phyloP scores from a whole-genome alignment of 1,140 invertebrate genomes.

The Battus philenor region DNA sequence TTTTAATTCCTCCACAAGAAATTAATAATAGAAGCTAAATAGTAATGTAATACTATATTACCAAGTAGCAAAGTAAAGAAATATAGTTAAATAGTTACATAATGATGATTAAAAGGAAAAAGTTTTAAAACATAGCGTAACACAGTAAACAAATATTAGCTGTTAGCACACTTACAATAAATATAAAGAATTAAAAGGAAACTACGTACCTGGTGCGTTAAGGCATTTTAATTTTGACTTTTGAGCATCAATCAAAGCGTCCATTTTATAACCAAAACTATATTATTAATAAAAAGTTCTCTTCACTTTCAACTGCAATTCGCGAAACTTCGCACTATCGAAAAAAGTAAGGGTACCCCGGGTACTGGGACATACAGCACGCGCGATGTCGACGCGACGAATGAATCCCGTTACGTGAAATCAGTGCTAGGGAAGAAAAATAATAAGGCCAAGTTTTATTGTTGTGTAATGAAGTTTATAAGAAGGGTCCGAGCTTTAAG shows the following conservation, averaged over 20 bases:
- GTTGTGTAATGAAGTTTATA: constrained; percentile 42
- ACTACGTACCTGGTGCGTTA: constrained; percentile 22
- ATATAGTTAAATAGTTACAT: too few relatives aligned
- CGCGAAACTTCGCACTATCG: not conserved
- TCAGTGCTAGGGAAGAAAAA: constrained; percentile 46
- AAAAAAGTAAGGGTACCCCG: constrained; percentile 6
- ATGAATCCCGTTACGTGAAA: constrained; percentile 52
- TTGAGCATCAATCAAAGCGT: constrained; percentile 27
- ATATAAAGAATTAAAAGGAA: too few relatives aligned
- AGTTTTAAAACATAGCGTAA: too few relatives aligned
- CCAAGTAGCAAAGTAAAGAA: too few relatives aligned
- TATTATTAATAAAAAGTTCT: not conserved
- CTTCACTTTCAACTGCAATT: not conserved
- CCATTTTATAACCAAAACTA: constrained; percentile 23
- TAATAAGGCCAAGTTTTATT: constrained; percentile 43
- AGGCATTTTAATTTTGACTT: constrained; percentile 22
- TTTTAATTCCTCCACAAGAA: too few relatives aligned
- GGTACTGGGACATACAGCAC: constrained; percentile 26
- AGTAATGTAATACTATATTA: too few relatives aligned
- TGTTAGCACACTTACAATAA: too few relatives aligned
- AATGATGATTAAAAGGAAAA: too few relatives aligned
- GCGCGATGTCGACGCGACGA: constrained; percentile 34
- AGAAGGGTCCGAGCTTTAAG: constrained; percentile 41
- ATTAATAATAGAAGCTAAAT: too few relatives aligned
- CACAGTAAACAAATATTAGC: too few relatives aligned